These are phyloP conservation scores for Norana najaformis DNA, from an alignment of 2,888 invertebrate genomes.

Conservation along the genomic window DNA sequence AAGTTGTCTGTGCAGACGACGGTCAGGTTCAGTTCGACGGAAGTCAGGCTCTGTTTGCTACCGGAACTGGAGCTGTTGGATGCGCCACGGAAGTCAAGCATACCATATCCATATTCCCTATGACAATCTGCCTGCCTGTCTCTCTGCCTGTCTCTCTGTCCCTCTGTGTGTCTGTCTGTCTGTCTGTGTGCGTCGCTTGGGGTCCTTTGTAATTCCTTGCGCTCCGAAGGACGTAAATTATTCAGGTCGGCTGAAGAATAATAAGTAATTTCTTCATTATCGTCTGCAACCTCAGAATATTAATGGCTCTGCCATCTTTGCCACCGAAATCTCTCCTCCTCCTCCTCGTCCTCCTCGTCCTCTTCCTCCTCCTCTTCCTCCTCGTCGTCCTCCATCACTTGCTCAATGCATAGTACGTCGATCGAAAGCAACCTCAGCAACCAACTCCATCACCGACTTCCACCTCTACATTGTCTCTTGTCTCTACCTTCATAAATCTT, in stretches of 20 bases:
- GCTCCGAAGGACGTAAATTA: neutral
- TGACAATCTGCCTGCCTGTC: too few relatives aligned
- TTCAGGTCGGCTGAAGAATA: neutral
- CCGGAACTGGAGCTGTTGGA: neutral
- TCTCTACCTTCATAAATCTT: neutral
- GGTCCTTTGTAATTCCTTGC: neutral
- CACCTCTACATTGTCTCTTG: neutral
- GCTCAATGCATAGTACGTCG: too few relatives aligned
- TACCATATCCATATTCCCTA: too few relatives aligned
- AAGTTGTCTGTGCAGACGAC: neutral
- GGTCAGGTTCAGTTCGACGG: neutral
- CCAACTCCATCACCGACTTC: too few relatives aligned
- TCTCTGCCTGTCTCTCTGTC: neutral
- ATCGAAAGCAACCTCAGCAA: too few relatives aligned
- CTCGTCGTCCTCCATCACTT: neutral
- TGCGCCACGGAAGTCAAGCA: neutral
- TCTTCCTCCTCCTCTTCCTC: neutral
- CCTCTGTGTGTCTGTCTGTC: neutral
- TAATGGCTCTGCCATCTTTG: neutral
- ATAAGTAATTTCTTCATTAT: slow-evolving; percentile 7
- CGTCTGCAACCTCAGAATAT: neutral
- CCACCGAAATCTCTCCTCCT: neutral
- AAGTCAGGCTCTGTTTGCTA: neutral
- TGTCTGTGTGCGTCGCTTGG: neutral
- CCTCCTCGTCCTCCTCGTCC: neutral